Percentiles rank a stretch among this genome's conserved stretches.
Conservation (phyloP, 2,113 vertebrate species). For the Crotalus viridis region DNA sequence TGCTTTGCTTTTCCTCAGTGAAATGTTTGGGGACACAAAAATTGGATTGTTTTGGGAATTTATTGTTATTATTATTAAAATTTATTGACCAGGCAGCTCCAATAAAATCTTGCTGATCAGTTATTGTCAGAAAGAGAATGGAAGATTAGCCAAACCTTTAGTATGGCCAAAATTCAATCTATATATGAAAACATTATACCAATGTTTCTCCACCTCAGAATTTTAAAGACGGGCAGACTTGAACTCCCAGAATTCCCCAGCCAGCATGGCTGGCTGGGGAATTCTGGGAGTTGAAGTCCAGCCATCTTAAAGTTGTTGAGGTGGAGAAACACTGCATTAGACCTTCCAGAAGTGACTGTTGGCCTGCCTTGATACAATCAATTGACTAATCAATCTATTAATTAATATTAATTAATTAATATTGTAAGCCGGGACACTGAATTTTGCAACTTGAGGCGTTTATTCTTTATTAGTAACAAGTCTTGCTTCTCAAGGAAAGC, state of each 20-base stretch:
- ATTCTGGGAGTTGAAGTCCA: too few relatives aligned
- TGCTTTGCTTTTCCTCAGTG: neutral
- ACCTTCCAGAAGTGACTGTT: neutral
- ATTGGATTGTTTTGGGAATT: neutral
- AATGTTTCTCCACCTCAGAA: neutral
- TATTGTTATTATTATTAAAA: neutral
- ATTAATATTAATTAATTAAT: neutral
- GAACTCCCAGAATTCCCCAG: too few relatives aligned
- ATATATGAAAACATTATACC: neutral
- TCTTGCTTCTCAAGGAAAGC: neutral
- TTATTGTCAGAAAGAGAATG: neutral
- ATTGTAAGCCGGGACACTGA: neutral
- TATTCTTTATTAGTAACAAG: neutral
- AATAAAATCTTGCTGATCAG: neutral
- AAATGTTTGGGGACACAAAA: neutral
- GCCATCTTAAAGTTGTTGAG: too few relatives aligned
- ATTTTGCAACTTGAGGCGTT: neutral
- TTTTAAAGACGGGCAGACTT: too few relatives aligned
- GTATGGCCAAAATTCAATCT: neutral
- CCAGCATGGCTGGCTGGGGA: too few relatives aligned
- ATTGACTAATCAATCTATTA: neutral
- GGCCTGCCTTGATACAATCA: neutral
- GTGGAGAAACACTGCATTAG: neutral
- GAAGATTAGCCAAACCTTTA: neutral
- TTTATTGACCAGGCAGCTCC: neutral